phyloP scores from a whole-genome alignment of 2,113 vertebrate genomes.

The Silurus meridionalis region DNA sequence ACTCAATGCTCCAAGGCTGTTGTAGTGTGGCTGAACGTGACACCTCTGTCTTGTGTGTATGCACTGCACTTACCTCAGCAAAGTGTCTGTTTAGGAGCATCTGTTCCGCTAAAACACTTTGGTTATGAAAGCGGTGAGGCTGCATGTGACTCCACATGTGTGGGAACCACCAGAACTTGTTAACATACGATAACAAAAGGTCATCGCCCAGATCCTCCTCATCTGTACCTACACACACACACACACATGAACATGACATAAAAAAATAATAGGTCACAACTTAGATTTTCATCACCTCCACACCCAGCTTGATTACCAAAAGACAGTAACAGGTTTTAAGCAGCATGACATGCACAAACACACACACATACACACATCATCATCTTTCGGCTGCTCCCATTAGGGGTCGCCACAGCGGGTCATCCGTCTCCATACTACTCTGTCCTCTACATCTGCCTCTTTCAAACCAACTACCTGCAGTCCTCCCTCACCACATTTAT shows the following conservation, averaged over 20 bases:
- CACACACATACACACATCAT: background rate
- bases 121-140: slow-evolving; percentile 98
- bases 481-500: no score
- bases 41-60: slow-evolving; percentile 34
- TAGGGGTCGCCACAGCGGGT: no score
- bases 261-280: background rate
- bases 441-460: no score
- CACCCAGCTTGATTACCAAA: slow-evolving; percentile 4
- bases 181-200: slow-evolving; percentile 89
- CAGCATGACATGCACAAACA: background rate
- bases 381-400: no score
- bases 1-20: background rate
- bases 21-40: background rate
- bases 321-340: background rate
- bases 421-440: no score
- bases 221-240: slow-evolving; percentile 79
- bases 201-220: slow-evolving; percentile 94
- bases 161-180: slow-evolving; percentile 99
- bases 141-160: slow-evolving; percentile 99
- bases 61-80: slow-evolving; percentile 81
- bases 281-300: slow-evolving; percentile 1
- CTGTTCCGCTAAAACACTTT: slow-evolving; percentile 93
- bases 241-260: background rate
- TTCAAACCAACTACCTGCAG: no score
- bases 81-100: slow-evolving; percentile 98